phyloP scores from a whole-genome alignment of 2,797 vertebrate species.

The Vireo griseus region DNA sequence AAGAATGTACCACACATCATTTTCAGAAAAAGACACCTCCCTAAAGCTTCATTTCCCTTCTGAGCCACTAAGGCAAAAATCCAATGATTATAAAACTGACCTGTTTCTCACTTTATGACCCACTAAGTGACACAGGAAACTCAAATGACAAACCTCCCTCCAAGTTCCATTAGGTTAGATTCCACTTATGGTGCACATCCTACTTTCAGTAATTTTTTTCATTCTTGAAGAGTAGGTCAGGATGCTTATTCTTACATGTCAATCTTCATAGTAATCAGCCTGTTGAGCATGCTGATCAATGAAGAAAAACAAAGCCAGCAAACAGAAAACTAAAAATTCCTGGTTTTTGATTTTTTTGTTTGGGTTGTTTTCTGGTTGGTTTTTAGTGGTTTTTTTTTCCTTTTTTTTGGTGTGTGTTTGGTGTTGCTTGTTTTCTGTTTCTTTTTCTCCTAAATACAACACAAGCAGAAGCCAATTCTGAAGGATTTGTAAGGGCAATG shows the following conservation, averaged over 20 bases:
- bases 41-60: background rate
- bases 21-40: background rate
- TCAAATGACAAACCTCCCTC: background rate
- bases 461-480: background rate
- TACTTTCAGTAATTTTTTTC: background rate
- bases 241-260: background rate
- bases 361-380: background rate
- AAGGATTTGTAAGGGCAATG: background rate
- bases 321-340: background rate
- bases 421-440: background rate
- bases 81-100: background rate
- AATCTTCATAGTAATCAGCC: background rate
- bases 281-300: background rate
- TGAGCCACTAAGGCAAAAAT: background rate
- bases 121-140: background rate
- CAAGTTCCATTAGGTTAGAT: background rate
- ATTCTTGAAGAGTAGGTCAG: background rate
- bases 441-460: background rate
- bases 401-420: background rate
- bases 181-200: background rate
- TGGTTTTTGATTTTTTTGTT: background rate
- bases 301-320: background rate
- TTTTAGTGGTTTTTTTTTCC: accelerated
- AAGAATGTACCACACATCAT: background rate
- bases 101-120: background rate